phyloP scores from a whole-genome alignment of 2,888 invertebrate species.

The Trichacis sp. region DNA sequence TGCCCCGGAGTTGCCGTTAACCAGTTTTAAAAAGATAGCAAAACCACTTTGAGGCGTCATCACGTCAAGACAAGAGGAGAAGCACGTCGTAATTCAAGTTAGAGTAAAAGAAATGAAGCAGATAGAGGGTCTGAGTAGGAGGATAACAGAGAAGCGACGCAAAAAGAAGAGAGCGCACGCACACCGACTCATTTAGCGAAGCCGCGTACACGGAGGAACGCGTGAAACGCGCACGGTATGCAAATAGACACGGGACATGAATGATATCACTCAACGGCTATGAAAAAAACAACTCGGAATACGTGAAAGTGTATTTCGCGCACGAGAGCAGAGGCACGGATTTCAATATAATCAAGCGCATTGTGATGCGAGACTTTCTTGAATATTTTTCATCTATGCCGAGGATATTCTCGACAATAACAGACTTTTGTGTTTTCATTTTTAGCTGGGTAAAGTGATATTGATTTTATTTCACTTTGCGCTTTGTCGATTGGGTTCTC shows the following conservation, averaged over 20 bases:
- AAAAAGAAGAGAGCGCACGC: constrained; percentile 27
- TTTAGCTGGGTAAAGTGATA: too few species aligned
- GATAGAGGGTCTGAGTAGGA: constrained; percentile 36
- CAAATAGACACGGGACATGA: constrained; percentile 36
- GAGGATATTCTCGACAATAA: neutral
- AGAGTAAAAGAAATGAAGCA: constrained; percentile 40
- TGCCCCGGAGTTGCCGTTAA: constrained; percentile 37
- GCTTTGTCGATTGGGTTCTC: too few species aligned
- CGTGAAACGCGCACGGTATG: constrained; percentile 20
- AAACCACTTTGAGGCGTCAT: constrained; percentile 41
- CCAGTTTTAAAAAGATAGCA: constrained; percentile 42
- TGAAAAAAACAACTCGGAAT: constrained; percentile 21
- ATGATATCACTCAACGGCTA: constrained; percentile 30
- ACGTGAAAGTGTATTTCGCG: constrained; percentile 8
- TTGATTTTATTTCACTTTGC: too few species aligned
- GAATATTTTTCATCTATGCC: too few species aligned
- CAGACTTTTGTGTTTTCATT: neutral
- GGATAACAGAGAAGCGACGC: constrained; percentile 32
- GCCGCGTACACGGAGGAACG: constrained; percentile 2
- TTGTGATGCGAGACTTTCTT: neutral
- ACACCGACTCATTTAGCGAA: constrained; percentile 18
- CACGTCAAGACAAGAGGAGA: constrained; percentile 39
- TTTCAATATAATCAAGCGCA: neutral
- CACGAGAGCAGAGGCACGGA: neutral
- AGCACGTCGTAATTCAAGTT: constrained; percentile 43